phyloP scores from a whole-genome alignment of 2,113 vertebrate species.

The Tragelaphus imberbis region DNA sequence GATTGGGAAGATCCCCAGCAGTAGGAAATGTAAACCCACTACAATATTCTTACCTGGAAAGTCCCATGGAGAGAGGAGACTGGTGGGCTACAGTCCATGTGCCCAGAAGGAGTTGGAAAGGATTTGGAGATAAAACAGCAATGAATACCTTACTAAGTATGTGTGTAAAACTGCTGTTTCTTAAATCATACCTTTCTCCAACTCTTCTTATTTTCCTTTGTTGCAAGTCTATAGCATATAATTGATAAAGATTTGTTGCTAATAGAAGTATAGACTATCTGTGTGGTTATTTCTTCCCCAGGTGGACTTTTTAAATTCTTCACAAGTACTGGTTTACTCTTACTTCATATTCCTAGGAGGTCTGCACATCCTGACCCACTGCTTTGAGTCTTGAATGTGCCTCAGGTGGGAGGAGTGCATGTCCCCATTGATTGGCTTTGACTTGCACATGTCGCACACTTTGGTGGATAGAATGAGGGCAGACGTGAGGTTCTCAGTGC shows the following conservation, averaged over 20 bases:
- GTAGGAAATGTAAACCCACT: neutral
- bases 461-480: neutral
- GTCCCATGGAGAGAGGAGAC: neutral
- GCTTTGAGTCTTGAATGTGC: neutral
- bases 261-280: neutral
- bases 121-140: neutral
- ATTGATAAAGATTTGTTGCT: fast-evolving
- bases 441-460: neutral
- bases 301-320: neutral
- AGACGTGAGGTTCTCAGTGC: neutral
- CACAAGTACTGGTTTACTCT: neutral
- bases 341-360: neutral
- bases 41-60: neutral
- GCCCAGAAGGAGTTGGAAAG: neutral
- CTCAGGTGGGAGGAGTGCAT: neutral
- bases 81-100: neutral
- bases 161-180: neutral
- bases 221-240: neutral
- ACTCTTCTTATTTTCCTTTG: neutral
- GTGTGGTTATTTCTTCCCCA: neutral
- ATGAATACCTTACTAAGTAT: neutral
- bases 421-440: neutral
- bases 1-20: neutral
- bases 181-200: neutral
- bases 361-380: neutral